These are phyloP conservation scores for Penaeus chinensis DNA, from an alignment of 1,140 invertebrate species.

Conservation along the genomic window DNA sequence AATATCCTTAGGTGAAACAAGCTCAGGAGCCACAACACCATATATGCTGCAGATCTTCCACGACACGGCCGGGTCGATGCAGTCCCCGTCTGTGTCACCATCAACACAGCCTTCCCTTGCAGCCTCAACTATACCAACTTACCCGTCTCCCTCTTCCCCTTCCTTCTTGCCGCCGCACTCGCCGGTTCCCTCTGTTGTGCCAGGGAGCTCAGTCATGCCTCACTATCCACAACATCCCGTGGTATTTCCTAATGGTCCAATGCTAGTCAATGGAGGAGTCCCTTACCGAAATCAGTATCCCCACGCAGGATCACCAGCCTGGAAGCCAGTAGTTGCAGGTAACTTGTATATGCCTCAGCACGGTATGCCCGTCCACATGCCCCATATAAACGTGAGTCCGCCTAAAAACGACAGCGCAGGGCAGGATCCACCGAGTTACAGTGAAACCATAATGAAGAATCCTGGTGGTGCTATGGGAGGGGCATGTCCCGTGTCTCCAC, in stretches of 20 bases:
- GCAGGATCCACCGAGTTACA: conserved; percentile 47
- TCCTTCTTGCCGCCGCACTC: conserved; percentile 15
- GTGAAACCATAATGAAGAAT: conserved; percentile 30
- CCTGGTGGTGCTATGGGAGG: not conserved
- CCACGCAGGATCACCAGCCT: not conserved
- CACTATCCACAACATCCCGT: conserved; percentile 11
- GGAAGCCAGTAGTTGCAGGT: conserved; percentile 5
- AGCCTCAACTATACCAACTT: conserved; percentile 34
- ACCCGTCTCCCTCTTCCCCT: conserved; percentile 41
- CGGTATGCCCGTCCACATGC: not conserved
- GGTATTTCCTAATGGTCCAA: conserved; percentile 11
- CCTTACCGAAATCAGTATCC: conserved; percentile 5
- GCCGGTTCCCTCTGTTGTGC: conserved; percentile 20
- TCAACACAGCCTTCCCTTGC: conserved; percentile 48
- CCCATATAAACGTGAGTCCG: not conserved
- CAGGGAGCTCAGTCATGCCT: not conserved
- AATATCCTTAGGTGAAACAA: conserved; percentile 43
- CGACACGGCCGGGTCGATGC: conserved; percentile 51
- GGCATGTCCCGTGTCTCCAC: not conserved
- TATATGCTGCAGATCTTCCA: conserved; percentile 42
- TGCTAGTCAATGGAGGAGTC: conserved; percentile 26
- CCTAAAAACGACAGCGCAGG: not conserved
- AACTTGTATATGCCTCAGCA: not conserved
- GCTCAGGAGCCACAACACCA: conserved; percentile 31
- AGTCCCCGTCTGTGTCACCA: conserved; percentile 26